A percentile compares a stretch with the other conserved stretches of the same genome.
Conservation (phyloP, 2,888 invertebrate species). For the Tuberolachnus salignus region DNA sequence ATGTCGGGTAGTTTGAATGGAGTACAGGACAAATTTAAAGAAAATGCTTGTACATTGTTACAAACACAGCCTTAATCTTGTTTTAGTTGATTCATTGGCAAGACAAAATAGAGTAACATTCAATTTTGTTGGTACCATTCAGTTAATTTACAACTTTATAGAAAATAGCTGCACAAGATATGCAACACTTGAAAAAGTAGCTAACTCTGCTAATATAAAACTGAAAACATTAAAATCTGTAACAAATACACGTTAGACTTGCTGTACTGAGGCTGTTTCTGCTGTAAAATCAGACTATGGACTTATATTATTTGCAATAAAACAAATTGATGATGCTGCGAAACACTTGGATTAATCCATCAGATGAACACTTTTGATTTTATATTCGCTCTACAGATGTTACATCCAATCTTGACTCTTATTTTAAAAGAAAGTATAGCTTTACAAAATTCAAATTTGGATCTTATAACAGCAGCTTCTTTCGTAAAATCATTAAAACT, state of each 20-base stretch:
- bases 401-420: not conserved
- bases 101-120: too few relatives aligned
- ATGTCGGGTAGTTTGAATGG: too few relatives aligned
- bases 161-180: not conserved
- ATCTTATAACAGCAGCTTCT: not conserved
- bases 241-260: not conserved
- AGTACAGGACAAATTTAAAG: too few relatives aligned
- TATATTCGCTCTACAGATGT: not conserved
- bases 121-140: not conserved
- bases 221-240: not conserved
- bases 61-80: too few relatives aligned
- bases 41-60: too few relatives aligned
- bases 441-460: not conserved
- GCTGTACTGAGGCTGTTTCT: not conserved
- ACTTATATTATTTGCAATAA: not conserved
- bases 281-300: not conserved
- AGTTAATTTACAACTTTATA: not conserved
- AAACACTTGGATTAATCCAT: not conserved
- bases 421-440: not conserved
- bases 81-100: too few relatives aligned
- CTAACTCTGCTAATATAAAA: not conserved
- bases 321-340: not conserved
- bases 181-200: not conserved
- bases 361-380: slow-evolving; percentile 4
- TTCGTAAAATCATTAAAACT: not conserved